These are phyloP conservation scores for Phalacrocorax brasilianus DNA, from an alignment of 2,113 vertebrate genomes.

Conservation along the genomic window DNA sequence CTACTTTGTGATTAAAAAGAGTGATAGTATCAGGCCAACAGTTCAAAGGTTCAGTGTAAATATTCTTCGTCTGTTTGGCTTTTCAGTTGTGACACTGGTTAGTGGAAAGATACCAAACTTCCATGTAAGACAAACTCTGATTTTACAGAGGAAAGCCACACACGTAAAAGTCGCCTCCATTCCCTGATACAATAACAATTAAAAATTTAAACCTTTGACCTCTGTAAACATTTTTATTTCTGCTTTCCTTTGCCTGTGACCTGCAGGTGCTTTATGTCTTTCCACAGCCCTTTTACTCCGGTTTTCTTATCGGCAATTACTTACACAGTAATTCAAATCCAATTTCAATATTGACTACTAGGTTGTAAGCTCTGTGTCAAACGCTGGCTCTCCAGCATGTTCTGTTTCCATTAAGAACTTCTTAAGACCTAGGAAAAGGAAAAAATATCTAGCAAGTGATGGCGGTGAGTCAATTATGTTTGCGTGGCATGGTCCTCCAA, in stretches of 20 bases:
- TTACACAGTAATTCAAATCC: constrained; percentile 10
- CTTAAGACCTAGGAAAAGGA: neutral
- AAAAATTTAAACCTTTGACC: constrained; percentile 4
- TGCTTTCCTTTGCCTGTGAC: neutral
- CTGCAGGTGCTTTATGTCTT: neutral
- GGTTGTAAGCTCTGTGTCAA: neutral
- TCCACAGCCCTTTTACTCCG: neutral
- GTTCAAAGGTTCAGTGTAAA: constrained; percentile 31
- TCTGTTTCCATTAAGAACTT: constrained; percentile 30
- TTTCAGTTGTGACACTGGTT: neutral
- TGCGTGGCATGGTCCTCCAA: neutral
- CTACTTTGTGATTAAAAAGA: constrained; percentile 24
- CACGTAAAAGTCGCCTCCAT: neutral
- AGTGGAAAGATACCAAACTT: neutral
- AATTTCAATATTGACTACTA: constrained; percentile 28
- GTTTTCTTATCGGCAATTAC: neutral
- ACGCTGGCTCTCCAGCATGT: neutral
- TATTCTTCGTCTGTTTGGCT: neutral
- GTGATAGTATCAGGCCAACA: neutral
- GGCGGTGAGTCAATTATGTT: neutral
- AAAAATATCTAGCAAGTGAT: neutral
- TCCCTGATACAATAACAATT: neutral
- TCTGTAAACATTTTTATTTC: neutral
- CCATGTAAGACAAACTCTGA: neutral
- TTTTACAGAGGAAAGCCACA: neutral